Evolutionary conservation across 53 echinoderm and acorn worm genomes (phyloP), one percentile per base, ranked within the genome.

Genomic region (Arbacia lixula): DNA sequence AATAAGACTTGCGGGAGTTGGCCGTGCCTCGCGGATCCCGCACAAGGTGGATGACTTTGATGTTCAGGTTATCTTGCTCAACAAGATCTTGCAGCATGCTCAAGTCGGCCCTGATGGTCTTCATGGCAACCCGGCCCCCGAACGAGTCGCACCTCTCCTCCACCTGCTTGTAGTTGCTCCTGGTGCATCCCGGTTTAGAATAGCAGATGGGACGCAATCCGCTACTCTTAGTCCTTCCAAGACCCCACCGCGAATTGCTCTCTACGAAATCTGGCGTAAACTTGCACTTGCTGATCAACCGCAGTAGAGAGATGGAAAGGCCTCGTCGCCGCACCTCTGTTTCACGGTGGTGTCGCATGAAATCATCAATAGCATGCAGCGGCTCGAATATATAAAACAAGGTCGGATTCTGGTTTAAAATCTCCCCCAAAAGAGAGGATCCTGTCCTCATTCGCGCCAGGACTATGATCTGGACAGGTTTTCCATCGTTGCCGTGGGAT

Each of bases 351-450:
- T 36, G 77, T 8, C 50, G 41, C 2, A 91, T 39, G 38, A 84
- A 51, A 17, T 20, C 27, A 50, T 94, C 91, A 0, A 91, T 61
- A 2, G 93, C 54, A 63, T 96, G 96, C 14, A 96, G 81, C 0
- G 96, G 96, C 77, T 96, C 96, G 74, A 96, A 96, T 16, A 96
- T 65, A 30, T 91, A 96, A 76, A 93, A 93, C 54, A 96, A 52
- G 51, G 87, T 42, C 11, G 83, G 86, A 72, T 96, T 96, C 84
- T 96, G 96, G 84, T 96, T 96, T 10, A 96, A 85, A n/a, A 96
- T 89, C 69, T 96, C 96, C 5, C 96, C 96, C 27, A 93, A 83
- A 52, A 96, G 58, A 0, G 93, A 93, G 3, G 96, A 96, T 17
- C 96, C 96, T 29, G 96, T 96, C 37, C 96, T 87, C 96, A 96